These are phyloP conservation scores for Mesorhabditis belari DNA, from an alignment of 2,888 invertebrate species.

Conservation along the genomic window DNA sequence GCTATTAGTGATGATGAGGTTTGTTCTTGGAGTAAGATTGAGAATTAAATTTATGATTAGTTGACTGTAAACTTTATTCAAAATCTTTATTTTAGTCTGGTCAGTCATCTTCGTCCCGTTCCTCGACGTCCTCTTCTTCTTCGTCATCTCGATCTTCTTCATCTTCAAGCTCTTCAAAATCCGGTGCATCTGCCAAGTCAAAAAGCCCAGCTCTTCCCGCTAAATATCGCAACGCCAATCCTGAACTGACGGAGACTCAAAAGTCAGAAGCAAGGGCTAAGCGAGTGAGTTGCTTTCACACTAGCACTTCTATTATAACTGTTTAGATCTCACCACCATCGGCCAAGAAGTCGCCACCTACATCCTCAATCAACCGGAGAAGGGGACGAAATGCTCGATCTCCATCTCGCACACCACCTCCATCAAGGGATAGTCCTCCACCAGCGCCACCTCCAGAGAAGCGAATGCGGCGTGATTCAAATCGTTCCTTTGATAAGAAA, in stretches of 20 bases:
- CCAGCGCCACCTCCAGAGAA: slow-evolving; percentile 5
- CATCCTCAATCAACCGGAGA: too few species aligned
- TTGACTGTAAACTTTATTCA: background rate
- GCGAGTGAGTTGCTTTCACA: background rate
- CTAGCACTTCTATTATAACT: background rate
- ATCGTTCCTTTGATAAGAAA: too few species aligned
- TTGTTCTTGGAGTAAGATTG: too few species aligned
- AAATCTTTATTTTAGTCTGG: background rate
- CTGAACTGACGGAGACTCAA: background rate
- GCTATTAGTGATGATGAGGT: background rate
- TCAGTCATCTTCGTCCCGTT: background rate
- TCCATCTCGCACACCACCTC: too few species aligned
- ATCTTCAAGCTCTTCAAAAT: background rate
- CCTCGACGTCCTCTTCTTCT: background rate
- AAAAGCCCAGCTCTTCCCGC: slow-evolving; percentile 6
- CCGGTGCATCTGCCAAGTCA: background rate
- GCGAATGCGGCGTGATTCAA: too few species aligned
- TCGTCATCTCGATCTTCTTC: slow-evolving; percentile 3
- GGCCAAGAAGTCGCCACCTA: too few species aligned
- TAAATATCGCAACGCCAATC: slow-evolving; percentile 6
- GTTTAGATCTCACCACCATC: background rate
- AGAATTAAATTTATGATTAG: too few species aligned
- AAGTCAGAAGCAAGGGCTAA: background rate
- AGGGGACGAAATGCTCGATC: background rate
- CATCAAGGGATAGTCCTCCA: background rate